phyloP scores from a whole-genome alignment of 2,113 vertebrate species.

The Donacobius atricapilla region DNA sequence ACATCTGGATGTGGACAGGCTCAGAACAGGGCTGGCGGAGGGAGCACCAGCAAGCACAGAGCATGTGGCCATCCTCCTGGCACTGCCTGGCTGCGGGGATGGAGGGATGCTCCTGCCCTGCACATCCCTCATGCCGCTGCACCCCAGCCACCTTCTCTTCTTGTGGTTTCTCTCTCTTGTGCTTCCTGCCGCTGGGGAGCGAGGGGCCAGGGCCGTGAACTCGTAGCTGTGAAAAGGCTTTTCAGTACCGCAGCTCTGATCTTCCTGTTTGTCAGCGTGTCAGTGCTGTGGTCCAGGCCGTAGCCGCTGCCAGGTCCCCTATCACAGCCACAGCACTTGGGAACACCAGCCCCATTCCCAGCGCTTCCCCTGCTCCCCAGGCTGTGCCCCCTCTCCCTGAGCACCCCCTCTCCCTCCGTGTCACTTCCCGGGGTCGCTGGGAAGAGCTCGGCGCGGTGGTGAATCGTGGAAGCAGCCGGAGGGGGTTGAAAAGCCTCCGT shows the following conservation, averaged over 20 bases:
- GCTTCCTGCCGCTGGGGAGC: slow-evolving; percentile 17
- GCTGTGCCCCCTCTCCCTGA: fast-evolving
- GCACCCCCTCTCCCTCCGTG: fast-evolving
- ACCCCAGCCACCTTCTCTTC: not conserved
- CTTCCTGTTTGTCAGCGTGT: slow-evolving; percentile 44
- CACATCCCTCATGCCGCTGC: not conserved
- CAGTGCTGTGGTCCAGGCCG: not conserved
- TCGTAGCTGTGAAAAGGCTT: not conserved
- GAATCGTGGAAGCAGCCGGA: not conserved
- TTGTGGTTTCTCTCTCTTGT: slow-evolving; percentile 28
- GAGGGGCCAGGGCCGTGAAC: not conserved
- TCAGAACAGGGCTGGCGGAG: fast-evolving
- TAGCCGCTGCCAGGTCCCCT: fast-evolving
- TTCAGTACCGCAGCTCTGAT: not conserved
- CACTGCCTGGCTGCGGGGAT: fast-evolving
- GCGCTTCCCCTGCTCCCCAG: fast-evolving
- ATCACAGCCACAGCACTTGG: fast-evolving
- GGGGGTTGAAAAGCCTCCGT: not conserved
- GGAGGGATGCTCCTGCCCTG: not conserved
- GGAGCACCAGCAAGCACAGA: fast-evolving
- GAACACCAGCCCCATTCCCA: fast-evolving
- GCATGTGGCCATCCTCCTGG: not conserved
- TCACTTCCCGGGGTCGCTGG: fast-evolving
- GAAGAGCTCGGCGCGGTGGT: not conserved
- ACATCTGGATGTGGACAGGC: not conserved